Evolutionary conservation across 1,140 invertebrate genomes (phyloP).

Genomic region (Euglossa dilemma): DNA sequence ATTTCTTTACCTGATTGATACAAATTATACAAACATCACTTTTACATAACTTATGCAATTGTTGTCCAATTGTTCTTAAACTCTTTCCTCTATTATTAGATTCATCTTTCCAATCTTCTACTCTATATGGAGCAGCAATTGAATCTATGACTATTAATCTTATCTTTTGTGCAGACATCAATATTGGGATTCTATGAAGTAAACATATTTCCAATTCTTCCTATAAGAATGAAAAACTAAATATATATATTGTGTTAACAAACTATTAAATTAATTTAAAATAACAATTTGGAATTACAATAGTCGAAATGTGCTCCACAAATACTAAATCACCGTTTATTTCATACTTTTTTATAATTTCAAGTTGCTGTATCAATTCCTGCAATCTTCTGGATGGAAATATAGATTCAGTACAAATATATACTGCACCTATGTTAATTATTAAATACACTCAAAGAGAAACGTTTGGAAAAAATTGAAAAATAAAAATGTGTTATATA

Average conservation of each 20-base stretch:
- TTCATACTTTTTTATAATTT: slow-evolving; percentile 70
- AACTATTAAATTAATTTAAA: slow-evolving; percentile 25
- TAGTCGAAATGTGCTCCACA: slow-evolving; percentile 82
- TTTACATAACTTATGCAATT: slow-evolving; percentile 84
- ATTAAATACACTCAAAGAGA: slow-evolving; percentile 30
- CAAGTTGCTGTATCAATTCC: slow-evolving; percentile 78
- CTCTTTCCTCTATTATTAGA: slow-evolving; percentile 83
- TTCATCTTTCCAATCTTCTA: slow-evolving; percentile 83
- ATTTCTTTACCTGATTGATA: slow-evolving; percentile 87
- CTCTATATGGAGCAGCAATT: slow-evolving; percentile 88
- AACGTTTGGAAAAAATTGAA: slow-evolving; percentile 15
- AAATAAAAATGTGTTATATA: slow-evolving; percentile 12
- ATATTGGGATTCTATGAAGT: slow-evolving; percentile 79
- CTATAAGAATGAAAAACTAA: slow-evolving; percentile 74
- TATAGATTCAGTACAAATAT: slow-evolving; percentile 89
- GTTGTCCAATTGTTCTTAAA: slow-evolving; percentile 83
- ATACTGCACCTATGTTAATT: slow-evolving; percentile 84
- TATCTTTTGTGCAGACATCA: slow-evolving; percentile 83
- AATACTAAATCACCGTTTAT: slow-evolving; percentile 83
- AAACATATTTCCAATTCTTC: slow-evolving; percentile 85
- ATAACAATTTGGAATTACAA: slow-evolving; percentile 67
- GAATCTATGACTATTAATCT: slow-evolving; percentile 89
- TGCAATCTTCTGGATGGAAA: slow-evolving; percentile 89
- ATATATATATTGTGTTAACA: slow-evolving; percentile 27
- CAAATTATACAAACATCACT: slow-evolving; percentile 85